Conservation (phyloP, 1,140 invertebrate genomes). For the Heliconius melpomene region DNA sequence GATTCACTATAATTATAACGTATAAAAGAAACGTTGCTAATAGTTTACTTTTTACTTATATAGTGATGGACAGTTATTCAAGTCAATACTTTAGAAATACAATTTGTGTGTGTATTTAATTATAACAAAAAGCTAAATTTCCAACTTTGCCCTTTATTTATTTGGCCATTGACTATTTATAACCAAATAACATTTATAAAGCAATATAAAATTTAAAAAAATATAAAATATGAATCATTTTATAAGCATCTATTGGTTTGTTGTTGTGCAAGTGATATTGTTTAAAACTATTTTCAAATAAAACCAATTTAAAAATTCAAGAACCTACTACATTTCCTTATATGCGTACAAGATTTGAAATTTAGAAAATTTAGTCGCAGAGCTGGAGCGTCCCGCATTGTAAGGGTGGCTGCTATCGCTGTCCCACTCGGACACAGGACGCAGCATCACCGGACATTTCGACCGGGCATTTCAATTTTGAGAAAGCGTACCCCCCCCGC, state of each 20-base stretch:
- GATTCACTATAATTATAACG: not conserved
- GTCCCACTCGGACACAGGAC: slow-evolving; percentile 79
- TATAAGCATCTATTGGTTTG: not conserved
- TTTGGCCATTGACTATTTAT: slow-evolving; percentile 53
- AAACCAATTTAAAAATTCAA: not conserved
- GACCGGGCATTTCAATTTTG: slow-evolving; percentile 81
- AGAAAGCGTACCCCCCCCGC: slow-evolving; percentile 76
- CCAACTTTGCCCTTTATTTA: slow-evolving; percentile 36
- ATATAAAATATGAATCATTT: not conserved
- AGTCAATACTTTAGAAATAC: too few species aligned
- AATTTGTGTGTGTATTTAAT: not conserved
- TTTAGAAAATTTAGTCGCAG: slow-evolving; percentile 74
- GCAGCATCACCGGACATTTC: slow-evolving; percentile 80
- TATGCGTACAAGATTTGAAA: slow-evolving; percentile 60
- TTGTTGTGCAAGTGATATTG: not conserved
- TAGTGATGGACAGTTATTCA: not conserved
- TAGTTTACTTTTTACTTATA: not conserved
- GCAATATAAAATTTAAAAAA: not conserved
- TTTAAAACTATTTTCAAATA: not conserved
- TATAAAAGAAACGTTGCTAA: not conserved
- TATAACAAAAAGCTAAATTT: slow-evolving; percentile 21
- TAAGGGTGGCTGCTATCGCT: slow-evolving; percentile 78
- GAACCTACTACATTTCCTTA: slow-evolving; percentile 1
- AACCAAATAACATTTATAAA: slow-evolving; percentile 52
- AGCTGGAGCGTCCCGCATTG: slow-evolving; percentile 72